Evolutionary conservation across 2,113 vertebrate species (phyloP), one percentile per base, ranked within the genome.

Genomic region (Spea bombifrons): DNA sequence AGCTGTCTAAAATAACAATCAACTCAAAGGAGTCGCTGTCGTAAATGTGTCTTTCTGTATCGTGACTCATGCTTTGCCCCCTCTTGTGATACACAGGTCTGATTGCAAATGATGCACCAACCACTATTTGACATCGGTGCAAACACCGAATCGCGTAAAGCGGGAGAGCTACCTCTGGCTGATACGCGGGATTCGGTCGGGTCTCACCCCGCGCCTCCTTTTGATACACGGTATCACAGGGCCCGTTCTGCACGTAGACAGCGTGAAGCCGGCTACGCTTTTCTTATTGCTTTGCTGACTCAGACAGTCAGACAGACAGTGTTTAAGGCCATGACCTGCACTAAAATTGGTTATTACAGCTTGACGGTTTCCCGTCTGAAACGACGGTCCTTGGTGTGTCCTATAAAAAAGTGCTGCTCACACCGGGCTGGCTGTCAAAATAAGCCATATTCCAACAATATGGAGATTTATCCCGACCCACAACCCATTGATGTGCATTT

Each of bases 341-440:
- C 63, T 75, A 55, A 75, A 75, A 75, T 44, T 66, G 74, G 64
- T 66, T 75, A 75, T 67, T 75, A 64, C 64, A 75, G 74, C 74
- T 55, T 67, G 65, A 49, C 66, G 74, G 67, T 16, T 75, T 75
- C 74, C 74, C 30, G 30, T 30, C 30, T 30, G 30, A 30, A 30
- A 30, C 30, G 30, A 30, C 30, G 30, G 30, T 30, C 30, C 30
- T 30, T 30, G 30, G 30, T 30, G 30, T 30, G 30, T 30, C 30
- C 30, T 30, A 30, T 30, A 30, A 30, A 30, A 2, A 30, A 30
- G 30, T 30, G 30, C 30, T 30, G 30, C 30, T 30, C 1, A 30
- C 30, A 30, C 30, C 30, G 2, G 30, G 30, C 30, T 30, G 30
- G 30, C 30, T 30, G 30, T 30, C 30, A 30, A 30, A 30, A 30